Evolutionary conservation across 2,113 vertebrate genomes (phyloP), one percentile per base, ranked within the genome.

Genomic region (Dipodomys spectabilis): DNA sequence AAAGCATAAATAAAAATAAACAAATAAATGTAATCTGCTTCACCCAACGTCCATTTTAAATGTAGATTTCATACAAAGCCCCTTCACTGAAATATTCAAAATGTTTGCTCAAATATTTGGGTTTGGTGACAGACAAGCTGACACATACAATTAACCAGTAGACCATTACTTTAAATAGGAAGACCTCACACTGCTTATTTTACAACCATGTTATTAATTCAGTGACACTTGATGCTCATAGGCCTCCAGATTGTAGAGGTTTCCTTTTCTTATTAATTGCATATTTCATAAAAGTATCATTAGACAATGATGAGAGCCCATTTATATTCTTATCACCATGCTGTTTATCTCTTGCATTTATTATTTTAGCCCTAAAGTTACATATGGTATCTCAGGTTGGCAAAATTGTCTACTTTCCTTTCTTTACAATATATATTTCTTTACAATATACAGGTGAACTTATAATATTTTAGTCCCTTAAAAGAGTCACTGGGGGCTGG

Each of bases 241-340:
- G 28, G 60, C 32, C 53, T 57, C 62, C 1, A 80, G 65, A 69
- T 35, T 15, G 1, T 12, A 73, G 0, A 2, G 22, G n/a, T 27
- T 84, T 93, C 75, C 81, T 15, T 74, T 68, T 18, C 28, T n/a
- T 57, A 79, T 35, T 73, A 80, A 77, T 16, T 82, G 27, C 20
- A 86, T 57, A 67, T 81, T 81, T 80, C 91, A 88, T 23, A 88
- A 88, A 18, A 88, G 32, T 80, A 85, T 82, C 49, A 90, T 73
- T 82, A 67, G 67, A 88, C 13, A 93, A 74, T 13, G 28, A 25
- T 27, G 9, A 91, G 28, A 75, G 25, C 4, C 27, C 53, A 57
- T 32, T 64, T n/a, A 80, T 82, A 93, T 90, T 86, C n/a, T 84
- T 78, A 60, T 19, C 71, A n/a, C 23, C 89, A 32, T 69, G 16